phyloP scores from a whole-genome alignment of 2,888 invertebrate species.

The Drosophila paracracens region DNA sequence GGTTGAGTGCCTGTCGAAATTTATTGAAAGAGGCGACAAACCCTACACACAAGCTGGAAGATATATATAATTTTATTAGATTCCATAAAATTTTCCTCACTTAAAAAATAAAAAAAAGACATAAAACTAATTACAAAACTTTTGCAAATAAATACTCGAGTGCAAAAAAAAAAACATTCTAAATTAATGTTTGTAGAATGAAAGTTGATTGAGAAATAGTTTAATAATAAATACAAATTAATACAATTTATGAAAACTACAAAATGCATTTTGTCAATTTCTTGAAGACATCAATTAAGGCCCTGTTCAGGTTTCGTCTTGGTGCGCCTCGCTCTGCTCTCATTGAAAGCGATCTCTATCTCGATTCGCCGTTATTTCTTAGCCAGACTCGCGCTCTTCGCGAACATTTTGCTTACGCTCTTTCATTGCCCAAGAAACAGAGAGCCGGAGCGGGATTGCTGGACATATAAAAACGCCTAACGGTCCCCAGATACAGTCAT shows the following conservation, averaged over 20 bases:
- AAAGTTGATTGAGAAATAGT: background rate
- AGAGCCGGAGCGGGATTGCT: conserved; percentile 13
- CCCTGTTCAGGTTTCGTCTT: conserved; percentile 10
- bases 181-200: background rate
- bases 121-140: background rate
- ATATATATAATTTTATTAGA: background rate
- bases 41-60: background rate
- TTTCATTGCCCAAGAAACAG: conserved; percentile 24
- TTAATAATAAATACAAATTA: conserved; percentile 13
- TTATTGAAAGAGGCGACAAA: conserved; percentile 2
- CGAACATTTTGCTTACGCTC: conserved; percentile 20
- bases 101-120: background rate
- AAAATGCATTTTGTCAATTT: conserved; percentile 36
- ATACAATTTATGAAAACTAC: conserved; percentile 19
- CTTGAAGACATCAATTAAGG: conserved; percentile 26
- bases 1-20: background rate
- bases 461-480: conserved; percentile 74
- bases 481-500: conserved; percentile 64
- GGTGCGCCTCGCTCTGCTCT: background rate
- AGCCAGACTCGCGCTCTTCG: conserved; percentile 24
- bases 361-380: conserved; percentile 31
- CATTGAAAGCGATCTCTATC: conserved; percentile 7
- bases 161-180: background rate
- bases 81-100: background rate
- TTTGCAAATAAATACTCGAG: background rate